phyloP scores from a whole-genome alignment of 2,888 invertebrate genomes.

The Alcis repandata region DNA sequence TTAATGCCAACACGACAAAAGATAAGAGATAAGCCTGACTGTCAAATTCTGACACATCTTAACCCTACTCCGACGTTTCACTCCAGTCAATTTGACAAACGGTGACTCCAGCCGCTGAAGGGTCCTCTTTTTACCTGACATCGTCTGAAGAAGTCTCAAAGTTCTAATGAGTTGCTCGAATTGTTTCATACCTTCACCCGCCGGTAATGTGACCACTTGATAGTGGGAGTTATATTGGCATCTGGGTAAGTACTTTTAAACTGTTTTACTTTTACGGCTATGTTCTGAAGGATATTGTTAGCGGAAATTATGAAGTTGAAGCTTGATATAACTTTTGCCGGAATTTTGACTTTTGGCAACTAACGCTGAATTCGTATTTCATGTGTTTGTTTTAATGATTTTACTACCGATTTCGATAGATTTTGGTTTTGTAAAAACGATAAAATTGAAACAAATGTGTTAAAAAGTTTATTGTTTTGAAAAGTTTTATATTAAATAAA shows the following conservation, averaged over 20 bases:
- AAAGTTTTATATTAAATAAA: too few species aligned
- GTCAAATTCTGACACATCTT: too few species aligned
- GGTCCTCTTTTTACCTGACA: conserved; percentile 11
- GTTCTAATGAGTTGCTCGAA: conserved; percentile 7
- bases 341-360: too few species aligned
- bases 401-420: too few species aligned
- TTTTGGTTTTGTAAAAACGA: too few species aligned
- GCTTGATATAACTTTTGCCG: too few species aligned
- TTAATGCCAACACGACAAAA: too few species aligned
- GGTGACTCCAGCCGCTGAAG: not conserved
- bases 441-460: too few species aligned
- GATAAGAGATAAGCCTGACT: too few species aligned
- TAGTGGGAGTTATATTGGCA: conserved; percentile 16
- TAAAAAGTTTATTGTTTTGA: too few species aligned
- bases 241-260: not conserved
- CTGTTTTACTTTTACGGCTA: not conserved
- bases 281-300: not conserved
- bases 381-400: too few species aligned
- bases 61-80: not conserved
- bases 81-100: not conserved
- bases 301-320: not conserved
- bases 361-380: too few species aligned
- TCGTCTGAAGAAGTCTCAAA: conserved; percentile 1
- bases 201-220: conserved; percentile 9
- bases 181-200: not conserved